These are phyloP conservation scores for Puntigrus tetrazona DNA, from an alignment of 2,113 vertebrate species.

Conservation along the genomic window DNA sequence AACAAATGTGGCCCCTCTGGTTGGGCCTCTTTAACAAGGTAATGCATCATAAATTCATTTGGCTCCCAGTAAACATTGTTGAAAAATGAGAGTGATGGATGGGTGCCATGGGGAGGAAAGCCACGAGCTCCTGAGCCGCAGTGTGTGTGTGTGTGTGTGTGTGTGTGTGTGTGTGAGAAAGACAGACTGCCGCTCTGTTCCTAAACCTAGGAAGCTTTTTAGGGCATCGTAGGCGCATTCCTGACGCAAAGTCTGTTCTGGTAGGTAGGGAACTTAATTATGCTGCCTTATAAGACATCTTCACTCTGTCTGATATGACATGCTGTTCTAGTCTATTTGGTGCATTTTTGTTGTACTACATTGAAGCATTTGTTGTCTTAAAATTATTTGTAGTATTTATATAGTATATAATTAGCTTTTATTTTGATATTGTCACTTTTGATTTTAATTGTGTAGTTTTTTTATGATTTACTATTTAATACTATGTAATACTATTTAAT, in stretches of 20 bases:
- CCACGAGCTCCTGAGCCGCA: constrained; percentile 20
- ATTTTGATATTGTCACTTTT: neutral
- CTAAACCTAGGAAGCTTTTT: neutral
- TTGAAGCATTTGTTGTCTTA: neutral
- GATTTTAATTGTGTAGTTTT: neutral
- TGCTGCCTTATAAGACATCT: neutral
- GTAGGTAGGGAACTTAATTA: neutral
- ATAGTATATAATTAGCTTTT: neutral
- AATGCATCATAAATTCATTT: constrained; percentile 62
- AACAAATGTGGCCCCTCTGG: constrained; percentile 11
- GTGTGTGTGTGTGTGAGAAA: neutral
- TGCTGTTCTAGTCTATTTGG: neutral
- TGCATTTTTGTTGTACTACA: neutral
- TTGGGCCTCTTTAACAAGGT: constrained; percentile 51
- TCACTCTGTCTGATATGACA: neutral
- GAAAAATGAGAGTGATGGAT: constrained; percentile 57
- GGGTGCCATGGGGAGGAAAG: constrained; percentile 37
- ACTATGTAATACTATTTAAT: neutral
- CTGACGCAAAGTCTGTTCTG: neutral
- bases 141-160: constrained; percentile 5
- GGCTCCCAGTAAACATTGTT: constrained; percentile 52
- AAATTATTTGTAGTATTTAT: neutral
- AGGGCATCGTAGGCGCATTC: neutral
- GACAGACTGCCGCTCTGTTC: neutral
- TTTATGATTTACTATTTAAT: neutral